Percentiles rank a stretch among this genome's conserved stretches.
Conservation (phyloP, 2,888 invertebrate species). For the Ophioninae sp. region DNA sequence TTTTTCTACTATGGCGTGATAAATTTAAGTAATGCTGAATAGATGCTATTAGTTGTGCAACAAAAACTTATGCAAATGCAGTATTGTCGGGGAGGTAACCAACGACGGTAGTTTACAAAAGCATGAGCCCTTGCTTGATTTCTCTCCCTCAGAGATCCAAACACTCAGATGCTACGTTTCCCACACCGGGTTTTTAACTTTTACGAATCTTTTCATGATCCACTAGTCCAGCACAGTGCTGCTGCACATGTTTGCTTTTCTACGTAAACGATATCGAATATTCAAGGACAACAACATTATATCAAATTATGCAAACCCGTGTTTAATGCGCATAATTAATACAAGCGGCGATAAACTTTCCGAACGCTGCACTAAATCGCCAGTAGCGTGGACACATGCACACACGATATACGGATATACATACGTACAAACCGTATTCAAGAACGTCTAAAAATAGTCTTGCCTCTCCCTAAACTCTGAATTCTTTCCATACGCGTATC, state of each 20-base stretch:
- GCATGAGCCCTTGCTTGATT: background rate
- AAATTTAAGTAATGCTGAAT: background rate
- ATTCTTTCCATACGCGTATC: constrained; percentile 39
- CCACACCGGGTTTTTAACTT: background rate
- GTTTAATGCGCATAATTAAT: constrained; percentile 30
- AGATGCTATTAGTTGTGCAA: background rate
- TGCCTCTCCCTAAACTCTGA: constrained; percentile 59
- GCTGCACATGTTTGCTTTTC: background rate
- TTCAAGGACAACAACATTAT: constrained; percentile 49
- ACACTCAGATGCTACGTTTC: background rate
- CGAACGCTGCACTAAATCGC: constrained; percentile 38
- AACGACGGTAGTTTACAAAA: background rate
- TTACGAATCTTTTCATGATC: background rate
- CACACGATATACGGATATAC: background rate
- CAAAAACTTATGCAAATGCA: background rate
- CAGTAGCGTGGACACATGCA: constrained; percentile 12
- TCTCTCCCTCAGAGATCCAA: background rate
- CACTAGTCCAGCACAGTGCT: background rate
- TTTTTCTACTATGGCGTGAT: background rate
- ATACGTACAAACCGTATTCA: constrained; percentile 42
- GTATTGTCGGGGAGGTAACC: background rate
- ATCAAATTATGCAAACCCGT: constrained; percentile 8
- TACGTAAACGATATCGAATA: constrained; percentile 38
- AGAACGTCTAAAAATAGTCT: constrained; percentile 63
- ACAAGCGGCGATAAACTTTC: constrained; percentile 16